Evolutionary conservation across 2,797 vertebrate species (phyloP).

Genomic region (Pangasius mekongensis): DNA sequence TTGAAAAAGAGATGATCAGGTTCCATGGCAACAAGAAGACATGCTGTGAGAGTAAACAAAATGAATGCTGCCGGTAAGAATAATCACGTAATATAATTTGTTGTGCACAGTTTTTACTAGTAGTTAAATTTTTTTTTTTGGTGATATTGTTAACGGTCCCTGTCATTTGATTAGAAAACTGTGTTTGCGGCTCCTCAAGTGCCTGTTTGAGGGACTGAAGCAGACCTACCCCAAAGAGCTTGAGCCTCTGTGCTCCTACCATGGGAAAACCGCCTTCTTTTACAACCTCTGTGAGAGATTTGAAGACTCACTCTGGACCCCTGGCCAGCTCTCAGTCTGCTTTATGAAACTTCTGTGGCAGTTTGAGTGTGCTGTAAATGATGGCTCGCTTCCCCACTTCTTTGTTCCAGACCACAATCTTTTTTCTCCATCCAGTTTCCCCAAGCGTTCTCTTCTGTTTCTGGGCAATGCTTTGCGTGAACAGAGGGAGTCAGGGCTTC

Average conservation of each 20-base stretch:
- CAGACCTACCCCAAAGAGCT: constrained; percentile 63
- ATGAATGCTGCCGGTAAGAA: constrained; percentile 79
- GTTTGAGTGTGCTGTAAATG: constrained; percentile 55
- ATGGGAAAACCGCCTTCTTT: constrained; percentile 72
- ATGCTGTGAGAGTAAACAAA: constrained; percentile 70
- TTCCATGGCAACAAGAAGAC: constrained; percentile 78
- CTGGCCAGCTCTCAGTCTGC: constrained; percentile 58
- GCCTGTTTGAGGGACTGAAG: constrained; percentile 68
- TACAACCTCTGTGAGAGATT: constrained; percentile 62
- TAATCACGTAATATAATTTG: background rate
- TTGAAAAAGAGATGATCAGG: constrained; percentile 76
- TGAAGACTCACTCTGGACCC: constrained; percentile 63
- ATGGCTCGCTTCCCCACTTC: constrained; percentile 66
- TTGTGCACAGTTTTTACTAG: background rate
- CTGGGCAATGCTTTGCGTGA: constrained; percentile 60
- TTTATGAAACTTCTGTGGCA: constrained; percentile 65
- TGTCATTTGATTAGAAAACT: constrained; percentile 59
- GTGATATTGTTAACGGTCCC: background rate
- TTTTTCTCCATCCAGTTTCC: constrained; percentile 60
- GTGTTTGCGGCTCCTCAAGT: constrained; percentile 71
- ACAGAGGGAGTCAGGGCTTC: constrained; percentile 63
- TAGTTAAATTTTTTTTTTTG: background rate
- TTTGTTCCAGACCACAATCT: constrained; percentile 67
- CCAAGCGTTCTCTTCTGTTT: constrained; percentile 59
- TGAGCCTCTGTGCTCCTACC: constrained; percentile 68